Evolutionary conservation across 2,797 vertebrate species (phyloP).

Genomic region (Nyctibius grandis): DNA sequence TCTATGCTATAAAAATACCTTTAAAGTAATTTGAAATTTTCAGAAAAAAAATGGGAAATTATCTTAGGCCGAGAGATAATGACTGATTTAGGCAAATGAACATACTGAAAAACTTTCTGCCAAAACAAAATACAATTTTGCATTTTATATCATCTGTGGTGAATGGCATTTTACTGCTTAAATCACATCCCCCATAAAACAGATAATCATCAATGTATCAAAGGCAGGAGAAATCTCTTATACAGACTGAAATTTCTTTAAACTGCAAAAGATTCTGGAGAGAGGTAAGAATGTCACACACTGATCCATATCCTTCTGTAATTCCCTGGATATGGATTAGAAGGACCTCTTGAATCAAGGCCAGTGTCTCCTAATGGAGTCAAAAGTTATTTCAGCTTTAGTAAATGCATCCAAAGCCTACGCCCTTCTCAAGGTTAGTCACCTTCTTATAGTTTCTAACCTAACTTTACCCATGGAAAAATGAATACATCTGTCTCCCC

Average conservation of each 20-base stretch:
- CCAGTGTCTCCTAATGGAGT: not conserved
- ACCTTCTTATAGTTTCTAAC: not conserved
- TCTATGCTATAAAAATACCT: not conserved
- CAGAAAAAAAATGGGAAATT: not conserved
- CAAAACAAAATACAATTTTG: not conserved
- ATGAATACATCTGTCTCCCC: not conserved
- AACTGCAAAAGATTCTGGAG: not conserved
- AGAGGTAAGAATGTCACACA: not conserved
- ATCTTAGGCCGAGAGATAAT: not conserved
- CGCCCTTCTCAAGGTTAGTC: not conserved
- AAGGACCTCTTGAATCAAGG: not conserved
- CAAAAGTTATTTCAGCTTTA: not conserved
- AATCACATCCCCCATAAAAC: not conserved
- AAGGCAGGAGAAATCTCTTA: not conserved
- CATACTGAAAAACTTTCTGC: not conserved
- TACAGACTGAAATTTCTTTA: not conserved
- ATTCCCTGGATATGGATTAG: not conserved
- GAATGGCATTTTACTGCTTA: not conserved
- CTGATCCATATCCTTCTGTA: not conserved
- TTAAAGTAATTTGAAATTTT: not conserved
- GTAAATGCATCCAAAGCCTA: not conserved
- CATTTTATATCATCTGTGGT: not conserved
- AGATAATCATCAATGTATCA: not conserved
- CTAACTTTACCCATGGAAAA: not conserved
- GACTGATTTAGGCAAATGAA: not conserved